Percentiles rank a stretch among this genome's conserved stretches.
Evolutionary conservation across 2,797 vertebrate genomes (phyloP).

Genomic region (Centroberyx gerrardi): DNA sequence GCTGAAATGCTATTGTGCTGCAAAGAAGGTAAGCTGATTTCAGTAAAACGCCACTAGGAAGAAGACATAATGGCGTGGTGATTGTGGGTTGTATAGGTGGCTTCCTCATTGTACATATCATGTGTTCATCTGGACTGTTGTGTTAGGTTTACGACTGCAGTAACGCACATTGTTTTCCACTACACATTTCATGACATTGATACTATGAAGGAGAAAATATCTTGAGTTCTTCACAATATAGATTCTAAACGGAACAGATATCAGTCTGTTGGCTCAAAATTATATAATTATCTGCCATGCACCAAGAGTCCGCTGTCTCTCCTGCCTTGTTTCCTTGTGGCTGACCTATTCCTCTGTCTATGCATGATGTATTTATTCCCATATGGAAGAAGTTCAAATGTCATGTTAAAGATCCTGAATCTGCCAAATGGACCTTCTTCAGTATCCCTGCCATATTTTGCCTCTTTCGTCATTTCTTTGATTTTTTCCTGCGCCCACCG

Average conservation of each 20-base stretch:
- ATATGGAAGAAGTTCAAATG: slow-evolving; percentile 61
- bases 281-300: slow-evolving; percentile 18
- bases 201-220: slow-evolving; percentile 4
- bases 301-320: slow-evolving; percentile 12
- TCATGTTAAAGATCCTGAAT: slow-evolving; percentile 51
- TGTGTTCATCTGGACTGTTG: not conserved
- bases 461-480: slow-evolving; percentile 22
- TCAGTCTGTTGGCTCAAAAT: slow-evolving; percentile 38
- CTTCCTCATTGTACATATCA: slow-evolving; percentile 50
- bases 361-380: slow-evolving; percentile 53
- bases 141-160: slow-evolving; percentile 1
- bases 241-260: slow-evolving; percentile 43
- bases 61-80: slow-evolving; percentile 62
- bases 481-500: not conserved
- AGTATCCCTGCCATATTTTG: slow-evolving; percentile 40
- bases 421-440: slow-evolving; percentile 49
- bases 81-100: slow-evolving; percentile 56
- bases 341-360: slow-evolving; percentile 68
- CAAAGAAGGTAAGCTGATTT: slow-evolving; percentile 75
- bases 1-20: slow-evolving; percentile 55
- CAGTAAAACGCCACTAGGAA: slow-evolving; percentile 29
- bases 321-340: slow-evolving; percentile 47
- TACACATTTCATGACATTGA: slow-evolving; percentile 18
- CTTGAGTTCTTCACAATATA: not conserved
- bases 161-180: not conserved